Conservation (phyloP, 30 jellyfish, hydroid and myxozoan species). For the Calvadosia cruxmelitensis region DNA sequence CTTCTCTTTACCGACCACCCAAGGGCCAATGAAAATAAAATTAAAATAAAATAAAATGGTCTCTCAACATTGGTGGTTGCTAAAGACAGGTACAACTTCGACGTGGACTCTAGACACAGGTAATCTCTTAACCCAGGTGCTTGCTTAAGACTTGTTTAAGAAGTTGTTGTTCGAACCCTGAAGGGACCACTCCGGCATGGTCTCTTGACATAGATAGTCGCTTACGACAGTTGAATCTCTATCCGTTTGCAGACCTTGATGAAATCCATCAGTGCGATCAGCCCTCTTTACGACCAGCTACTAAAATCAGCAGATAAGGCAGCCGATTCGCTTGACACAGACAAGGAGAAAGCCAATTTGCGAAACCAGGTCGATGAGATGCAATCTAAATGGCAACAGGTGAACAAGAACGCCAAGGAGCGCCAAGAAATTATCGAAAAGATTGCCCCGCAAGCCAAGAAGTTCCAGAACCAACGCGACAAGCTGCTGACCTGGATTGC, state of each 20-base stretch:
- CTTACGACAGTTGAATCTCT: too few relatives aligned
- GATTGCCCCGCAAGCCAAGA: conserved; percentile 48
- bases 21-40: too few relatives aligned
- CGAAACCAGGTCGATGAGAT: conserved; percentile 34
- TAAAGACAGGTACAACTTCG: too few relatives aligned
- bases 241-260: conserved; percentile 17
- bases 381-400: conserved; percentile 37
- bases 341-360: conserved; percentile 33
- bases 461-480: conserved; percentile 19
- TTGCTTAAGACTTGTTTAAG: too few relatives aligned
- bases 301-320: conserved; percentile 39
- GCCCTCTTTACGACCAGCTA: conserved; percentile 60
- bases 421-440: conserved; percentile 40
- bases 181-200: too few relatives aligned
- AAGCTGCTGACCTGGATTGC: conserved; percentile 34
- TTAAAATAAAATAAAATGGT: too few relatives aligned
- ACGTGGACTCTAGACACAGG: background rate
- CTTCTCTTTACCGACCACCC: too few relatives aligned
- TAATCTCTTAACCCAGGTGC: too few relatives aligned
- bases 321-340: conserved; percentile 21
- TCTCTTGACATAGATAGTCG: background rate
- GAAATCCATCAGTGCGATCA: conserved; percentile 35
- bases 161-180: too few relatives aligned
- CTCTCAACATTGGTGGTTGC: too few relatives aligned
- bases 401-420: conserved; percentile 22